Evolutionary conservation across 92 coral and sea anemone species (phyloP).

Genomic region (Actinostola sp.): DNA sequence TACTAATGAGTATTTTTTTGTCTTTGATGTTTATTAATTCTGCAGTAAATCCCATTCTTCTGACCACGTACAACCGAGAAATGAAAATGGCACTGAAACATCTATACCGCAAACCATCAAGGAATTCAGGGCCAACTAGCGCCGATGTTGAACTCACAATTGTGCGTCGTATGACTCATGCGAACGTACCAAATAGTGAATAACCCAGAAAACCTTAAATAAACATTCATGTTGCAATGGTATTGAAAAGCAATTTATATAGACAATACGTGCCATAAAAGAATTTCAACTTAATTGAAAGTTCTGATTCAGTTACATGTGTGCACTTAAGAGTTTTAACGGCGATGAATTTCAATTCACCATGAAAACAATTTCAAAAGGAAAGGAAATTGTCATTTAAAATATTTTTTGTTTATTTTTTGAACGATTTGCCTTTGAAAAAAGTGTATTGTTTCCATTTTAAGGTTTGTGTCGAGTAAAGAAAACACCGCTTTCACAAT

Average conservation of each 20-base stretch:
- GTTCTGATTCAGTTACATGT: no score
- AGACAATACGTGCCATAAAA: no score
- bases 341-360: no score
- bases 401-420: no score
- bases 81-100: slow-evolving; percentile 56
- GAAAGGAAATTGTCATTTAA: no score
- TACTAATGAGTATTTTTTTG: slow-evolving; percentile 63
- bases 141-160: slow-evolving; percentile 25
- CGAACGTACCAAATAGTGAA: background rate
- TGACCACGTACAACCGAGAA: slow-evolving; percentile 66
- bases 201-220: background rate
- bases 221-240: background rate
- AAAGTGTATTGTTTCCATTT: no score
- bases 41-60: slow-evolving; percentile 67
- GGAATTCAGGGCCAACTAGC: slow-evolving; percentile 5
- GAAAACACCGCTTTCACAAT: no score
- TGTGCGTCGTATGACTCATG: slow-evolving; percentile 22
- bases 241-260: background rate
- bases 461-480: no score
- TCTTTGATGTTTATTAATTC: slow-evolving; percentile 73
- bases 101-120: slow-evolving; percentile 18
- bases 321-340: no score
- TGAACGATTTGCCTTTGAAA: no score
- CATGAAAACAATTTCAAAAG: no score
- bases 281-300: no score